Conservation (phyloP, 2,888 invertebrate genomes). For the Conistra vaccinii region DNA sequence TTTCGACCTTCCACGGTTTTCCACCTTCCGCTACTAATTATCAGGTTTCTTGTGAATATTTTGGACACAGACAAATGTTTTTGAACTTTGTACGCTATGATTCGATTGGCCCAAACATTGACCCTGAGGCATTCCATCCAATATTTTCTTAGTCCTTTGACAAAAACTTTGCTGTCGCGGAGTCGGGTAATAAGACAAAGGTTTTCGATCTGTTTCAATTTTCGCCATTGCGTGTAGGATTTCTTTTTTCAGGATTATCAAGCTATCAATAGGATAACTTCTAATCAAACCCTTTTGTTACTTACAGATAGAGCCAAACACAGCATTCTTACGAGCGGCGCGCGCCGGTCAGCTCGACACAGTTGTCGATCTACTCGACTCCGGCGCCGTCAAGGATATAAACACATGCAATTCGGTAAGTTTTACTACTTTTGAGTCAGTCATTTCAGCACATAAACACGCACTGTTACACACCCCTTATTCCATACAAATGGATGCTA, state of each 20-base stretch:
- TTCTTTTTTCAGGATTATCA: neutral
- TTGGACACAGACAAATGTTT: neutral
- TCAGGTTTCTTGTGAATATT: neutral
- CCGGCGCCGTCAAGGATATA: constrained; percentile 97
- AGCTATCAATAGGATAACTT: neutral
- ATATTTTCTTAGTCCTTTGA: neutral
- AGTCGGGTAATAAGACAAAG: neutral
- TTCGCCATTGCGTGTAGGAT: fast-evolving
- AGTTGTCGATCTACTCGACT: constrained; percentile 97
- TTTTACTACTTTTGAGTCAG: no score
- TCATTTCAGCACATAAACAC: no score
- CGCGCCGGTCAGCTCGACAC: constrained; percentile 99
- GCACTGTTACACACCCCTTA: no score
- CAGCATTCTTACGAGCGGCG: constrained; percentile 99
- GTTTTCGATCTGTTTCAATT: neutral
- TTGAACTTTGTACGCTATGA: neutral
- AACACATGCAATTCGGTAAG: constrained; percentile 99
- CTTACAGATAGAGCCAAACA: constrained; percentile 97
- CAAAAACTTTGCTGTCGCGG: no score
- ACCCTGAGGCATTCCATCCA: neutral
- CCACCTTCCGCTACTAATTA: neutral
- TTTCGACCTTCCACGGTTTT: neutral
- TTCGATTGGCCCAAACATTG: constrained; percentile 8
- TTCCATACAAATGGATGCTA: neutral
- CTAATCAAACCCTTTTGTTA: constrained; percentile 43